Evolutionary conservation across 2,888 invertebrate genomes (phyloP), one percentile per base, ranked within the genome.

Genomic region (Amitus sp.): DNA sequence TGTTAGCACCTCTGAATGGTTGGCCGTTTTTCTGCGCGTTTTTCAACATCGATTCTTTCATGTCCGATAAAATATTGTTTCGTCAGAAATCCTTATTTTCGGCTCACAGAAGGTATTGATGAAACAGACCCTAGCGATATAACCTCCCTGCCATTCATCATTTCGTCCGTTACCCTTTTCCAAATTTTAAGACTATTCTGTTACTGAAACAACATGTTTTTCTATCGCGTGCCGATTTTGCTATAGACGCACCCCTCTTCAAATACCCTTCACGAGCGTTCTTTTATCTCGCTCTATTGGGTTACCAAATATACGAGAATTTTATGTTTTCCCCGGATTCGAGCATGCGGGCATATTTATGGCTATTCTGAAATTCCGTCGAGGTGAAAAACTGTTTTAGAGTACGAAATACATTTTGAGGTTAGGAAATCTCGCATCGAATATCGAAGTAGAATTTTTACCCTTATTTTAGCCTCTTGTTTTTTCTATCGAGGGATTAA

Each of bases 331-430:
- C 50, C 53, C 42, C 68, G 69, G 69, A 72, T 66, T 60, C 60
- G 60, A 67, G 62, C 77, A 81, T 82, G 81, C 80, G 81, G 81
- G 79, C 68, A 72, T 79, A 80, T 80, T 80, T 80, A 79, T 74
- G 68, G 62, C 68, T 73, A 73, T 76, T 78, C 77, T 76, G 65
- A 68, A 73, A 77, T 78, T 79, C 76, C 73, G 74, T 73, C 76
- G n/a, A n/a, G n/a, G n/a, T n/a, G n/a, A n/a, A n/a, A n/a, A n/a
- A n/a, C n/a, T n/a, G n/a, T n/a, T n/a, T n/a, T n/a, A n/a, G n/a
- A n/a, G n/a, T n/a, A n/a, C n/a, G n/a, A n/a, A n/a, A n/a, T n/a
- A n/a, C n/a, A n/a, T n/a, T n/a, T n/a, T n/a, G n/a, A n/a, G n/a
- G n/a, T n/a, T n/a, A n/a, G n/a, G n/a, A n/a, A n/a, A n/a, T n/a